Conservation (phyloP, 2,113 vertebrate genomes). For the Vulpes lagopus region DNA sequence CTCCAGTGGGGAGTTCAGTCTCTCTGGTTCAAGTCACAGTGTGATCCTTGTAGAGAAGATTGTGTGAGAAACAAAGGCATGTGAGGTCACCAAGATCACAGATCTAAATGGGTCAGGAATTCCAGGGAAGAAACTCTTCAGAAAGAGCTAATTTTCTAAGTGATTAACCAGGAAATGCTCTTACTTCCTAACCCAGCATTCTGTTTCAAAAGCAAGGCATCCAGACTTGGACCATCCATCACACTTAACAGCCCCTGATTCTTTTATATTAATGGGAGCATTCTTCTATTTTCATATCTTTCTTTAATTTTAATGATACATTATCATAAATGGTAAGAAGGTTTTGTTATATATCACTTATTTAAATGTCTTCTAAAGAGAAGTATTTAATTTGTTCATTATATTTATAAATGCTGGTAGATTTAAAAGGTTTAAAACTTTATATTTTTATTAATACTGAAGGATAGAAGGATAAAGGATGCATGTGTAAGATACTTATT, state of each 20-base stretch:
- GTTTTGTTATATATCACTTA: slow-evolving; percentile 77
- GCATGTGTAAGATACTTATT: slow-evolving; percentile 62
- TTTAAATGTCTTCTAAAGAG: slow-evolving; percentile 76
- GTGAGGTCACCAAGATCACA: slow-evolving; percentile 72
- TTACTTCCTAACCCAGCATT: slow-evolving; percentile 76
- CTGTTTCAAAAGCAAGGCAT: slow-evolving; percentile 77
- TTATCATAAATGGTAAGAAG: slow-evolving; percentile 78
- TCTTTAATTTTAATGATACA: slow-evolving; percentile 73
- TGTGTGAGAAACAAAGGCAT: slow-evolving; percentile 73
- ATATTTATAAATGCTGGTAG: slow-evolving; percentile 80
- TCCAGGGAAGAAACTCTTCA: slow-evolving; percentile 74
- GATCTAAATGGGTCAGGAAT: slow-evolving; percentile 75
- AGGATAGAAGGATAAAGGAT: slow-evolving; percentile 76
- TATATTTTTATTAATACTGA: slow-evolving; percentile 76
- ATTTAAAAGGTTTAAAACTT: slow-evolving; percentile 78
- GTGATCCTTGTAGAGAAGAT: slow-evolving; percentile 69
- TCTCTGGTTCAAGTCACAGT: slow-evolving; percentile 56
- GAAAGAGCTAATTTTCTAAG: slow-evolving; percentile 83
- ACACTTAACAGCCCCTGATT: slow-evolving; percentile 71
- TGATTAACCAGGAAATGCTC: slow-evolving; percentile 79
- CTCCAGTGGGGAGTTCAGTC: slow-evolving; percentile 14
- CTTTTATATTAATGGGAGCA: slow-evolving; percentile 65
- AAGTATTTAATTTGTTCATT: slow-evolving; percentile 79
- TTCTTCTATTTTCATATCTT: slow-evolving; percentile 78
- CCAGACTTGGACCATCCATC: slow-evolving; percentile 63